phyloP scores from a whole-genome alignment of 2,797 vertebrate species.

The Amblyopsis hoosieri region DNA sequence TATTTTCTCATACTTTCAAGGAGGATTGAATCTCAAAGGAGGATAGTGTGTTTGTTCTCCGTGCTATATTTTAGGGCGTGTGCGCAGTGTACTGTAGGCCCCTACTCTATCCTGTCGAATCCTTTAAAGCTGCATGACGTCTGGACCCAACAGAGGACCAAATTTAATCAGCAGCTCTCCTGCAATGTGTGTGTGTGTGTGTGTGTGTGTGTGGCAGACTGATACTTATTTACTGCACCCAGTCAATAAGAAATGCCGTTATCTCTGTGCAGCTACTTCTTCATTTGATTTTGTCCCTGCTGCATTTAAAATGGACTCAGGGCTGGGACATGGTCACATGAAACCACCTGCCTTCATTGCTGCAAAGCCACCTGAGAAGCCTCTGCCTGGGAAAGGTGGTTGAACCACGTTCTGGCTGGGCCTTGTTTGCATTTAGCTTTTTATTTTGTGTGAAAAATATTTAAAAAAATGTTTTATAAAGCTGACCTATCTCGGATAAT shows the following conservation, averaged over 20 bases:
- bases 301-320: slow-evolving; percentile 31
- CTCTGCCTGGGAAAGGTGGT: neutral
- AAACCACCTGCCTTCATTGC: neutral
- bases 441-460: too few species aligned
- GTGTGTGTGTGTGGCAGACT: slow-evolving; percentile 1
- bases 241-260: slow-evolving; percentile 60
- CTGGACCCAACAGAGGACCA: slow-evolving; percentile 47
- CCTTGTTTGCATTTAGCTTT: neutral
- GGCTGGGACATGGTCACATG: neutral
- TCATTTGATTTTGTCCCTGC: slow-evolving; percentile 33
- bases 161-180: slow-evolving; percentile 58
- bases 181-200: slow-evolving; percentile 19
- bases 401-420: slow-evolving; percentile 12
- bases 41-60: slow-evolving; percentile 51
- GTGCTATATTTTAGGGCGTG: slow-evolving; percentile 40
- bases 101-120: slow-evolving; percentile 57
- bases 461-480: neutral
- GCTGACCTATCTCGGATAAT: slow-evolving; percentile 5
- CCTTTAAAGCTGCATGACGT: slow-evolving; percentile 54
- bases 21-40: slow-evolving; percentile 69
- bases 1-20: slow-evolving; percentile 69
- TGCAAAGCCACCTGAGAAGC: neutral
- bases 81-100: slow-evolving; percentile 36
- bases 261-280: slow-evolving; percentile 39
- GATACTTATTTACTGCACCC: slow-evolving; percentile 52